Evolutionary conservation across 2,113 vertebrate species (phyloP).

Genomic region (Urocolius indicus): DNA sequence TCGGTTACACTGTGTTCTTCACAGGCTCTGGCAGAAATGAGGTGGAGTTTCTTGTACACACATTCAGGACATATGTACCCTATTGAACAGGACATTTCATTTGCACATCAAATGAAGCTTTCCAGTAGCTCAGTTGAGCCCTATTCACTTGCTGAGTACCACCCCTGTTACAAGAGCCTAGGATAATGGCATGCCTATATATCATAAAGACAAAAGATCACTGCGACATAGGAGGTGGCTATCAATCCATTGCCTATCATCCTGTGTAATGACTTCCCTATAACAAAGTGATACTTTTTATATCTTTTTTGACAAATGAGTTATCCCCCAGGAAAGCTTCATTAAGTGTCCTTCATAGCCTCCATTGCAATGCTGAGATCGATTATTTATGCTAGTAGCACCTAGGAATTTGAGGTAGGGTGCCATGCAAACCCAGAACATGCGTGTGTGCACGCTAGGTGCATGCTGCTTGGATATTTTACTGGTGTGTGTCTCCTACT

Average conservation of each 20-base stretch:
- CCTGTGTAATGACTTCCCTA: not conserved
- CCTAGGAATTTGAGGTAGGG: not conserved
- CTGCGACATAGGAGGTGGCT: not conserved
- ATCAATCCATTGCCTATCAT: conserved; percentile 4
- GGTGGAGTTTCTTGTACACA: conserved; percentile 14
- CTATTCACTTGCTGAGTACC: not conserved
- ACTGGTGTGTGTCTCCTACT: not conserved
- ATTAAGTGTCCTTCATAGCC: not conserved
- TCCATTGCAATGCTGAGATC: not conserved
- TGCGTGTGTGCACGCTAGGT: accelerated
- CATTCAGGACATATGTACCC: not conserved
- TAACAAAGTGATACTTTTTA: not conserved
- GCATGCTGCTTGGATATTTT: not conserved
- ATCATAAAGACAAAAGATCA: conserved; percentile 40
- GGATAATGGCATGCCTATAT: not conserved
- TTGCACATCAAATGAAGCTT: conserved; percentile 48
- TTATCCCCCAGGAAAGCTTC: not conserved
- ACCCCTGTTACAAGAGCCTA: not conserved
- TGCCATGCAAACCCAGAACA: not conserved
- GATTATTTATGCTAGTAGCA: not conserved
- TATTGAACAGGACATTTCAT: conserved; percentile 32
- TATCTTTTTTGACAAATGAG: not conserved
- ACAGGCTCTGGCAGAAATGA: conserved; percentile 9
- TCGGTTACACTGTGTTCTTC: conserved; percentile 23
- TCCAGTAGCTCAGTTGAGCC: not conserved